Base-by-base conservation (phyloP, 2,113 vertebrate species). In the Planiliza haematocheilus region DNA sequence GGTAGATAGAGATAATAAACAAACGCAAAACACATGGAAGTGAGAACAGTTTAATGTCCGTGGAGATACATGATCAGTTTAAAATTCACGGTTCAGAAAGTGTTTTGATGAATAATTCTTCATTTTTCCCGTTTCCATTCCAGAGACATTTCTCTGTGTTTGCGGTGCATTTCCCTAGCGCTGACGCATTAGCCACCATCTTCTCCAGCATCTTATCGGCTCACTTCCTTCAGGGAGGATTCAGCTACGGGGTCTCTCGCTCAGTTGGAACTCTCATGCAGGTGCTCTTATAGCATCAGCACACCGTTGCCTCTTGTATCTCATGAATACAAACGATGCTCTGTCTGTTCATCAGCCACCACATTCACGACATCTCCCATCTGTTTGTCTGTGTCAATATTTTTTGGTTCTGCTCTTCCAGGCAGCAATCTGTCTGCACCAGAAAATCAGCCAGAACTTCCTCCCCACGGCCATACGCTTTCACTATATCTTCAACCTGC, bases 371-470 rank as follows among this genome's bases (percentile, higher is more conserved):
- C 10, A 36, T 38, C 8, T 7, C 11, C 24, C 2, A 18, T 70
- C 14, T 36, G 51, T 70, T 50, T 63, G 2, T 18, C 10, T 57
- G 1, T 51, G 16, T 21, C 12, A 7, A 11, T 21, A 14, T 50
- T 24, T 61, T 74, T 69, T 58, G 21, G 1, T 48, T 65, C 24
- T 70, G 36, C 41, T 75, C 6, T 60, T 83, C 43, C 87, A 95
- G 93, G 90, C 86, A 74, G 78, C 91, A 48, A 93, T 94, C 81
- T 94, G 86, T 86, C 90, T 96, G 58, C 91, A 95, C 83, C 94
- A 95, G 86, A 96, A 96, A 92, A 93, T 93, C 88, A 93, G 81
- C 21, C 93, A 94, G 85, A 95, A 94, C 89, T 95, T 96, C 78
- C 90, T 96, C 34, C 92, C 89, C 13, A 95, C 90, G 20, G 91